Conservation (phyloP, 30 jellyfish, hydroid and myxozoan species). For the Chrysaora quinquecirrha region DNA sequence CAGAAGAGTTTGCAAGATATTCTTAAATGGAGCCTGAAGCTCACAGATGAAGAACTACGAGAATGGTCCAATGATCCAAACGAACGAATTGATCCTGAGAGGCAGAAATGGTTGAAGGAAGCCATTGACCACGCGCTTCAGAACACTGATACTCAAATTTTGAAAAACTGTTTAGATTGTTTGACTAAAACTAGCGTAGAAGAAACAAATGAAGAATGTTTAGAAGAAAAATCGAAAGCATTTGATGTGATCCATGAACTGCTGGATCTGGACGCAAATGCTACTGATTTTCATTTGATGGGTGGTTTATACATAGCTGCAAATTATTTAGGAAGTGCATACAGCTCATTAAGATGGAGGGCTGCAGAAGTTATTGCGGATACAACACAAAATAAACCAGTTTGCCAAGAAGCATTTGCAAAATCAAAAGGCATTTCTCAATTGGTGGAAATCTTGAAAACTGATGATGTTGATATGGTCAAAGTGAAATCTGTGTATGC, state of each 20-base stretch:
- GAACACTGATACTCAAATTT: conserved; percentile 55
- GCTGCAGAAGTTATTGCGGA: conserved; percentile 89
- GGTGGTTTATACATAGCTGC: conserved; percentile 71
- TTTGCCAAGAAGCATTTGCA: conserved; percentile 68
- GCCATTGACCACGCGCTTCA: conserved; percentile 63
- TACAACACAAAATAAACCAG: conserved; percentile 79
- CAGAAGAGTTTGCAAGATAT: conserved; percentile 45
- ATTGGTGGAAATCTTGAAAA: conserved; percentile 24
- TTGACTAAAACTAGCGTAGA: conserved; percentile 13
- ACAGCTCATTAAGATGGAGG: conserved; percentile 77
- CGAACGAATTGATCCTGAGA: conserved; percentile 65
- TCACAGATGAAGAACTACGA: conserved; percentile 71
- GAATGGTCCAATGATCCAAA: conserved; percentile 41
- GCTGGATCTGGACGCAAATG: conserved; percentile 71
- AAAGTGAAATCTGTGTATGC: conserved; percentile 79
- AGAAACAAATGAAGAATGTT: conserved; percentile 16
- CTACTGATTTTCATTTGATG: conserved; percentile 57
- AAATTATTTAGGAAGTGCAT: conserved; percentile 50
- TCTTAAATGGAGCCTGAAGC: conserved; percentile 61
- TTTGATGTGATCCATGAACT: conserved; percentile 54
- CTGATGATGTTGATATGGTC: conserved; percentile 67
- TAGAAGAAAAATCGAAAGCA: conserved; percentile 46
- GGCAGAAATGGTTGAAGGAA: conserved; percentile 70
- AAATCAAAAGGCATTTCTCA: conserved; percentile 38
- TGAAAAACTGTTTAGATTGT: conserved; percentile 46